These are phyloP conservation scores for Lepas anatifera DNA, from an alignment of 2,888 invertebrate genomes.

Conservation along the genomic window DNA sequence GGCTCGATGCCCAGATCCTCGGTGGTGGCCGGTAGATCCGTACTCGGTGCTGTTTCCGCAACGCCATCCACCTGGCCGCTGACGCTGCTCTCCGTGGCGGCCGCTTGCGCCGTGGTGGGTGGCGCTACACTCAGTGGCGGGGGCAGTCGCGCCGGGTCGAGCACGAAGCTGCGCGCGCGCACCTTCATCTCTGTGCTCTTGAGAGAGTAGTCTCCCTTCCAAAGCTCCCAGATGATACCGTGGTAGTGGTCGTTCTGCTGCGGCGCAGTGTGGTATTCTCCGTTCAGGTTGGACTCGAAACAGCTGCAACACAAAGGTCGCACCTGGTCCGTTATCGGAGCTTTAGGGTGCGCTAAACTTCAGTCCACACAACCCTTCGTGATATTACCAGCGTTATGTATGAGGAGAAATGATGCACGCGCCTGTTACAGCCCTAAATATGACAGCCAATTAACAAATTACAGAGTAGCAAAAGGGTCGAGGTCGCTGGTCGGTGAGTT, in stretches of 20 bases:
- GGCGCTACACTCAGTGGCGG: neutral
- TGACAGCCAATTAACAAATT: too few relatives aligned
- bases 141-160: neutral
- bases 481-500: too few relatives aligned
- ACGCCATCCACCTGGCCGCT: neutral
- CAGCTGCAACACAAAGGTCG: too few relatives aligned
- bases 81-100: neutral
- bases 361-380: too few relatives aligned
- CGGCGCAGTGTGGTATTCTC: conserved; percentile 38
- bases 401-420: too few relatives aligned
- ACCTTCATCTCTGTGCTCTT: conserved; percentile 42
- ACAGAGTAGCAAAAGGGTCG: too few relatives aligned
- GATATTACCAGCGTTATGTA: too few relatives aligned
- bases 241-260: conserved; percentile 38
- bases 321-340: too few relatives aligned
- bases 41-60: neutral
- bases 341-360: too few relatives aligned
- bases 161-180: conserved; percentile 27
- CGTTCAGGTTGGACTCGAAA: conserved; percentile 46
- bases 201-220: conserved; percentile 45
- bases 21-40: neutral
- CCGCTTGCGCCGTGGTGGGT: neutral
- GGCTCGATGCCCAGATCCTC: neutral
- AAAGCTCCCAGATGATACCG: conserved; percentile 46
- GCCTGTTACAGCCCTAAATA: too few relatives aligned